Conservation (phyloP, 2,797 vertebrate genomes). For the Thamnophis elegans region DNA sequence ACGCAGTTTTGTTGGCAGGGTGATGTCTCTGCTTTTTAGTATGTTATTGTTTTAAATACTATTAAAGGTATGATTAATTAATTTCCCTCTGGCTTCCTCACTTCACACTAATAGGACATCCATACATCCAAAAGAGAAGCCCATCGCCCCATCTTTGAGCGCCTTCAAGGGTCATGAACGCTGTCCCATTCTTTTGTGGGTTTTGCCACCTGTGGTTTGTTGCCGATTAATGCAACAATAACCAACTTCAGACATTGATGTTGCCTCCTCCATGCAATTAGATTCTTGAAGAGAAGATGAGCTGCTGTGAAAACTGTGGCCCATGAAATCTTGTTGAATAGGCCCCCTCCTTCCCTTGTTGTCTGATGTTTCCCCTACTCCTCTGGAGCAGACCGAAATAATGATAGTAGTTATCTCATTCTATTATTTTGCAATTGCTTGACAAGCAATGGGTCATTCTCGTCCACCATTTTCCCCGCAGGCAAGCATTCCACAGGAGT, state of each 20-base stretch:
- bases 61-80: neutral
- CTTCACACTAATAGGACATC: constrained; percentile 20
- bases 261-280: constrained; percentile 33
- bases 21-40: too few species aligned
- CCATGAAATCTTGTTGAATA: constrained; percentile 49
- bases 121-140: constrained; percentile 33
- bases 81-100: neutral
- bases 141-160: constrained; percentile 12
- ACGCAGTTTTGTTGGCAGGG: too few species aligned
- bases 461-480: constrained; percentile 50
- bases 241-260: constrained; percentile 21
- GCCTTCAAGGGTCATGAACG: constrained; percentile 10
- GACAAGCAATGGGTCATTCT: constrained; percentile 43
- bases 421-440: constrained; percentile 48
- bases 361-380: constrained; percentile 14
- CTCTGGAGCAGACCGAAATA: constrained; percentile 40
- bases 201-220: constrained; percentile 35
- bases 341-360: constrained; percentile 33
- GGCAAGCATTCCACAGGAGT: constrained; percentile 37
- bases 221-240: constrained; percentile 46
- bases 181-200: constrained; percentile 20
- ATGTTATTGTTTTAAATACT: neutral
- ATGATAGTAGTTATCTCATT: constrained; percentile 29
- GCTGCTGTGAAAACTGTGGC: constrained; percentile 33
- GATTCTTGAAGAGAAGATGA: constrained; percentile 35